A percentile compares a stretch with the other conserved stretches of the same genome.
phyloP scores from a whole-genome alignment of 2,888 invertebrate species.

The Harpagoxenus sublaevis region DNA sequence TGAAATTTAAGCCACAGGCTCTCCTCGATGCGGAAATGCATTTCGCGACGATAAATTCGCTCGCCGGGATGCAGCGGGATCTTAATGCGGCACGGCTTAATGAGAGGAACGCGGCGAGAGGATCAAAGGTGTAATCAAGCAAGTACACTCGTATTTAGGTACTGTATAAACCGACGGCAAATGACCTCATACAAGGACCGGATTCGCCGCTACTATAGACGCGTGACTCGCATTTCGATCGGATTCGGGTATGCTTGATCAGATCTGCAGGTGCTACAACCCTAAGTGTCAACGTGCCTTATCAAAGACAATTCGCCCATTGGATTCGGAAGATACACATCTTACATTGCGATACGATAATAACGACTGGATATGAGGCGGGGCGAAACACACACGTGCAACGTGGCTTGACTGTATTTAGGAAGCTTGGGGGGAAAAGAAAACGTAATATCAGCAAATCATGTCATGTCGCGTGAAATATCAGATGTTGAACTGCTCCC shows the following conservation, averaged over 20 bases:
- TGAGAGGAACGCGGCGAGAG: constrained; percentile 35
- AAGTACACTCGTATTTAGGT: constrained; percentile 44
- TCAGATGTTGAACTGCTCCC: neutral
- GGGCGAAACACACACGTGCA: neutral
- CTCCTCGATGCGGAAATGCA: constrained; percentile 38
- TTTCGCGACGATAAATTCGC: constrained; percentile 49
- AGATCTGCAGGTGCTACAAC: neutral
- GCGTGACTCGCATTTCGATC: constrained; percentile 40
- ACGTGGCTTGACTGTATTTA: constrained; percentile 3
- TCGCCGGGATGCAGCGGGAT: constrained; percentile 29
- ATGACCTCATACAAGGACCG: constrained; percentile 47
- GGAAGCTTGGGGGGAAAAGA: neutral
- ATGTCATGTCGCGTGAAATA: neutral
- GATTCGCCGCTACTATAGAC: neutral
- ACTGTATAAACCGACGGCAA: constrained; percentile 35
- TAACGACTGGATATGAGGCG: neutral
- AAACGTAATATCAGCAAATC: neutral
- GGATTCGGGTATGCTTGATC: constrained; percentile 26
- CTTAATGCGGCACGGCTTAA: constrained; percentile 39
- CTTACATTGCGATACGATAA: neutral
- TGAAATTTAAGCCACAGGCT: constrained; percentile 75
- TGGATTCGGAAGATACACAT: neutral
- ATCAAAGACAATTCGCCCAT: neutral
- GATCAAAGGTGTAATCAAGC: constrained; percentile 45
- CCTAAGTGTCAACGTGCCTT: constrained; percentile 23